Conservation (phyloP, 2,113 vertebrate species). For the Calypte anna region DNA sequence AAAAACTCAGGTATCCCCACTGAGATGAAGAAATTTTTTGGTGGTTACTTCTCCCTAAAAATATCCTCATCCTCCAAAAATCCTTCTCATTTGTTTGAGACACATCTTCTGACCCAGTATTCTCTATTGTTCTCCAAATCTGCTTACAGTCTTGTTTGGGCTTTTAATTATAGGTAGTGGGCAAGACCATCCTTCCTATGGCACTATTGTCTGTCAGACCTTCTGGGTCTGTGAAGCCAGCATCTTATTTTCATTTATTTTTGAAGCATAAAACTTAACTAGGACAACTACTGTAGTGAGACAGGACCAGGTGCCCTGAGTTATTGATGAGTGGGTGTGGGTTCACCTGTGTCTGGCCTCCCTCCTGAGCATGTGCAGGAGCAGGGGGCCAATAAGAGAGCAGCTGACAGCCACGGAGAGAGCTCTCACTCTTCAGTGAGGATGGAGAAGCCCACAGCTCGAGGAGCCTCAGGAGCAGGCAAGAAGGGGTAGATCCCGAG, state of each 20-base stretch:
- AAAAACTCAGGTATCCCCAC: background rate
- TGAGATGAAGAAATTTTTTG: background rate
- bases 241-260: slow-evolving; percentile 16
- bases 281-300: background rate
- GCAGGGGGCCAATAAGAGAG: too few relatives aligned
- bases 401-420: too few relatives aligned
- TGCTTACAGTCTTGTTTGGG: background rate
- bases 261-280: background rate
- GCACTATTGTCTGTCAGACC: background rate
- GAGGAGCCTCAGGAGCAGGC: too few relatives aligned
- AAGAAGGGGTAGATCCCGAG: too few relatives aligned
- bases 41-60: background rate
- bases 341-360: too few relatives aligned
- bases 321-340: too few relatives aligned
- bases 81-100: background rate
- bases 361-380: too few relatives aligned
- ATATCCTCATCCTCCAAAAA: background rate
- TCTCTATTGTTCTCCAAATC: background rate
- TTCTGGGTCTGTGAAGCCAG: background rate
- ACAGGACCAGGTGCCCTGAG: too few relatives aligned
- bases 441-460: too few relatives aligned
- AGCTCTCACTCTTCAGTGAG: too few relatives aligned
- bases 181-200: background rate
- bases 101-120: background rate
- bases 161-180: slow-evolving; percentile 33